Evolutionary conservation across 2,113 vertebrate genomes (phyloP), one percentile per base, ranked within the genome.

Genomic region (Chinchilla lanigera): DNA sequence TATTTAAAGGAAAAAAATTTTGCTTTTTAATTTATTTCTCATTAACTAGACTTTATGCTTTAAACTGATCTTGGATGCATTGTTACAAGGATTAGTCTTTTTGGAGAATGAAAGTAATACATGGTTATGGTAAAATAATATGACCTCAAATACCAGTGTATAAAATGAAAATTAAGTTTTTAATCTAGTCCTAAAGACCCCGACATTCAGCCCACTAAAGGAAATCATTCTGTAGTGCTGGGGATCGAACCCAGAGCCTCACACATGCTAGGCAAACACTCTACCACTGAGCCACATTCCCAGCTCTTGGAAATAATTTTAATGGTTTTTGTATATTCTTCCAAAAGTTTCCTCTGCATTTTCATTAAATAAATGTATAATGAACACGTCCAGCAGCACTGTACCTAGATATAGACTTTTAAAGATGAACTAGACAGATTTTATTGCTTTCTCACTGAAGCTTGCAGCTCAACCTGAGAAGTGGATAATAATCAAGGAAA

Each of bases 381-480:
- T 44, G 24, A 88, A 11, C 50, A 7, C 10, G 19, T 73, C 52
- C 3, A 35, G 75, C 0, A 96, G 4, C 17, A 35, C 56, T 75
- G 14, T 85, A 24, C 17, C 80, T 94, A 80, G 16, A 97, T 17
- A 56, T 30, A 41, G 50, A 50, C 12, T 93, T 93, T 78, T 95
- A 90, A 94, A 94, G 54, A 4, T 85, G 19, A 96, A 89, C 22
- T 24, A 38, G 38, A 54, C 13, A 94, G 33, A 91, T 78, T 86
- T 47, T 85, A 13, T 71, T 96, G 35, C 41, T 90, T 69, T 12
- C 35, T 78, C 60, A 58, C 14, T 69, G 35, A 17, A 44, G 41
- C 33, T 54, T 82, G 67, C 0, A 90, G 24, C 26, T 38, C 38
- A 83, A 5, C 4, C 6, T 14, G 33, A 89, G n/a, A 81, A 78